Evolutionary conservation across 2,113 vertebrate species (phyloP).

Genomic region (Phoenicopterus ruber): DNA sequence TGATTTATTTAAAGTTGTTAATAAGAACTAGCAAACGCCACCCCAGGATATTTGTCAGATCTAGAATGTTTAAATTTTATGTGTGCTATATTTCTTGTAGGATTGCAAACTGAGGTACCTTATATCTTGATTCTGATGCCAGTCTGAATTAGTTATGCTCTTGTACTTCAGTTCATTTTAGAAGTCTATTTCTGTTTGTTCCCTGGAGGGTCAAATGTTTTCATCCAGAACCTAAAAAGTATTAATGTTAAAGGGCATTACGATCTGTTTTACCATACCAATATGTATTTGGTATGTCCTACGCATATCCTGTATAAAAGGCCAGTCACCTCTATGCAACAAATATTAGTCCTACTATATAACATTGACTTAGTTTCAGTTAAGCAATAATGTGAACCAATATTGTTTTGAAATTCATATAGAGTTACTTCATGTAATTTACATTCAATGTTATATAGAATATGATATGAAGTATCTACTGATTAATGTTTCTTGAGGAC

Average conservation of each 20-base stretch:
- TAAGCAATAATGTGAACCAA: neutral
- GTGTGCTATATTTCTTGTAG: neutral
- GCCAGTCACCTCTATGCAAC: neutral
- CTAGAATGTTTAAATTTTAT: neutral
- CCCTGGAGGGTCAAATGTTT: neutral
- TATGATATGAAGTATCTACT: neutral
- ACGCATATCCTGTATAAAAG: neutral
- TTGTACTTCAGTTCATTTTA: neutral
- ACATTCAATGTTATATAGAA: neutral
- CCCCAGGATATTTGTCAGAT: neutral
- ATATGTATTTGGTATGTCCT: neutral
- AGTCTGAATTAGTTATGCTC: conserved; percentile 41
- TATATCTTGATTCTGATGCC: conserved; percentile 4
- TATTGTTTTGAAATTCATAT: neutral
- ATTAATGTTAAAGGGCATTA: neutral
- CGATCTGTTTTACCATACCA: neutral
- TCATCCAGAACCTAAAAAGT: neutral
- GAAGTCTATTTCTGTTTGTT: conserved; percentile 8
- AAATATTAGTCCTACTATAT: neutral
- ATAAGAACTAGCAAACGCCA: neutral
- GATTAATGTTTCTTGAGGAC: conserved; percentile 35
- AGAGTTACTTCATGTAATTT: neutral
- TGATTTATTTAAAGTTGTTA: neutral
- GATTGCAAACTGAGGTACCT: neutral
- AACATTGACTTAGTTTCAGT: neutral